These are phyloP conservation scores for Cremastobaeus sp. DNA, from an alignment of 2,888 invertebrate species.

Conservation along the genomic window DNA sequence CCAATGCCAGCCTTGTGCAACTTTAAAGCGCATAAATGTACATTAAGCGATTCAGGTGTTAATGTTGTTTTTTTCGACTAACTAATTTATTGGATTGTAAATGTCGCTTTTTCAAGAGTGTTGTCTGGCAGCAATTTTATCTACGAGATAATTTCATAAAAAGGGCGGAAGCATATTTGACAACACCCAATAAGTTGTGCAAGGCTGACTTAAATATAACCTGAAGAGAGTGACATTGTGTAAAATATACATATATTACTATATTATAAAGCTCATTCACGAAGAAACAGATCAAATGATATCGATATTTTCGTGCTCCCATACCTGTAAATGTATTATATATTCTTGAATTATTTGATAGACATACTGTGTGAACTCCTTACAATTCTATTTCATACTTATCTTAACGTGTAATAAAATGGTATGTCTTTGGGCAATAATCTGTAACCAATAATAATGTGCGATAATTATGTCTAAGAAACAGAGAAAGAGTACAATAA, in stretches of 20 bases:
- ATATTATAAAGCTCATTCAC: slow-evolving; percentile 41
- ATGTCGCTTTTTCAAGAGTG: no score
- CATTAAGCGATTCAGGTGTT: neutral
- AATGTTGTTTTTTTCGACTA: neutral
- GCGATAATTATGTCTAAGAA: slow-evolving; percentile 67
- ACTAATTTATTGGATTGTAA: no score
- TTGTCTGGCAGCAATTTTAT: neutral
- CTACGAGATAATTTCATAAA: neutral
- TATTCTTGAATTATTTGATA: slow-evolving; percentile 50
- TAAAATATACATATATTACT: slow-evolving; percentile 31
- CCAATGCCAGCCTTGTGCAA: slow-evolving; percentile 44
- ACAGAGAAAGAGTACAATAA: slow-evolving; percentile 59
- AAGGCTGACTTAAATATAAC: slow-evolving; percentile 30
- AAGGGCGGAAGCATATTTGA: neutral
- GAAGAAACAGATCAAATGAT: slow-evolving; percentile 47
- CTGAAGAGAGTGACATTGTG: slow-evolving; percentile 33
- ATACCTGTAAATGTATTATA: slow-evolving; percentile 58
- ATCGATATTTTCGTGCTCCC: slow-evolving; percentile 67
- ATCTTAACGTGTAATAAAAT: slow-evolving; percentile 70
- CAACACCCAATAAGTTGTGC: slow-evolving; percentile 9
- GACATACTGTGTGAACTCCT: slow-evolving; percentile 49
- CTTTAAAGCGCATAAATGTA: neutral
- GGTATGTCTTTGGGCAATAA: slow-evolving; percentile 65
- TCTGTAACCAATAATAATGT: slow-evolving; percentile 72
- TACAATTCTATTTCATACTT: slow-evolving; percentile 65